A percentile compares a stretch with the other conserved stretches of the same genome.
phyloP scores from a whole-genome alignment of 1,140 invertebrate genomes.

The Copidosoma floridanum region DNA sequence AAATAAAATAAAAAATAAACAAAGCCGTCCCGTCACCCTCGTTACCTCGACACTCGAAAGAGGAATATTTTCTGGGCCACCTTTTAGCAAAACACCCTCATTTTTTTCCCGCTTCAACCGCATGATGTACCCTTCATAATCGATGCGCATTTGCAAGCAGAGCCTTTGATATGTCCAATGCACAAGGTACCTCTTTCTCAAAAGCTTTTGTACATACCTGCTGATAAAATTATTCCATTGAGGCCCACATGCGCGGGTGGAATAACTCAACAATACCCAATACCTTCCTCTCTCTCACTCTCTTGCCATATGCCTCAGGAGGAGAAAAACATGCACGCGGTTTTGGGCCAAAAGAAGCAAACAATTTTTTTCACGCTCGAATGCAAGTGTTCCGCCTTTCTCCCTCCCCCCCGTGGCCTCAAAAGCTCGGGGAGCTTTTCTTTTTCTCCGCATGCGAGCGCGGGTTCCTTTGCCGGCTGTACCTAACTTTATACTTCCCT shows the following conservation, averaged over 20 bases:
- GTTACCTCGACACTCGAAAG: neutral
- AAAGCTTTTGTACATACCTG: neutral
- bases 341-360: slow-evolving; percentile 6
- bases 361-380: slow-evolving; percentile 18
- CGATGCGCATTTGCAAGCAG: slow-evolving; percentile 16
- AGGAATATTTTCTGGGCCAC: neutral
- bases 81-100: no score
- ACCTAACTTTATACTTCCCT: neutral
- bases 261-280: slow-evolving; percentile 4
- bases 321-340: no score
- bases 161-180: neutral
- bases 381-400: neutral
- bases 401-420: neutral
- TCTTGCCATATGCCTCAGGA: no score
- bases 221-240: slow-evolving; percentile 26
- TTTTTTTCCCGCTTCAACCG: no score
- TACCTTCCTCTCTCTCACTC: neutral
- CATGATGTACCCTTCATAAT: no score
- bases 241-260: neutral
- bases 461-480: neutral
- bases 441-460: neutral
- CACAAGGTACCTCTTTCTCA: neutral
- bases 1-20: no score
- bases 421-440: slow-evolving; percentile 1
- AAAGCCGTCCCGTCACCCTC: no score